Conservation (phyloP, 2,113 vertebrate species). For the Phodopus roborovskii region DNA sequence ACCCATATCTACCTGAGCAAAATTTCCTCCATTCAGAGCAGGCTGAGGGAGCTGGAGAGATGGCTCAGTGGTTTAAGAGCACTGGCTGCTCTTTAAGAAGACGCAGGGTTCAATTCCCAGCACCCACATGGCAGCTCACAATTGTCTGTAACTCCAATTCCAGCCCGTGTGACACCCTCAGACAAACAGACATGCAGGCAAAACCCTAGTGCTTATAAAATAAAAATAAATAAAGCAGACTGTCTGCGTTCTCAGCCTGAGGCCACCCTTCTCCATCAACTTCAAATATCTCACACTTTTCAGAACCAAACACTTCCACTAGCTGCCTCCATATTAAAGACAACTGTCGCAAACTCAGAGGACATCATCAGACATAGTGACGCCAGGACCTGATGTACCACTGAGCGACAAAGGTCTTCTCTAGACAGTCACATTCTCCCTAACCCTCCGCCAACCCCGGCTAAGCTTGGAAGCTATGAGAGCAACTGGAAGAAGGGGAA, state of each 20-base stretch:
- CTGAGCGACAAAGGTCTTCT: background rate
- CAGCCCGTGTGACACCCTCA: too few relatives aligned
- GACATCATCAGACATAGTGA: background rate
- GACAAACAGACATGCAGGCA: too few relatives aligned
- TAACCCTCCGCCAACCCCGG: rapidly evolving
- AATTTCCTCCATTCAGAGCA: background rate
- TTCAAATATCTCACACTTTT: background rate
- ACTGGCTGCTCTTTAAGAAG: too few relatives aligned
- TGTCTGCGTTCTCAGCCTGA: background rate
- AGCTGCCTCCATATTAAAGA: background rate
- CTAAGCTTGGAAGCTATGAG: background rate
- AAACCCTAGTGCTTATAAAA: too few relatives aligned
- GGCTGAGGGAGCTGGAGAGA: background rate
- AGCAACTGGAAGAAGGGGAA: background rate
- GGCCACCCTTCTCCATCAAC: background rate
- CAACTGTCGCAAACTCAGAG: background rate
- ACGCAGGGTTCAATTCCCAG: too few relatives aligned
- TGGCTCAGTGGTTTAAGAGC: too few relatives aligned
- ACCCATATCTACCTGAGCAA: background rate
- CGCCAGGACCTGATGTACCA: background rate
- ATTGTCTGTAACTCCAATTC: too few relatives aligned
- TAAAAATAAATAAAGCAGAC: too few relatives aligned
- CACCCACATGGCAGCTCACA: too few relatives aligned
- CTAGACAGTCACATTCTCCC: background rate
- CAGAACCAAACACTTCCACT: background rate